Percentiles rank a stretch among this genome's conserved stretches.
Conservation (phyloP, 2,113 vertebrate genomes). For the Butorides virescens region DNA sequence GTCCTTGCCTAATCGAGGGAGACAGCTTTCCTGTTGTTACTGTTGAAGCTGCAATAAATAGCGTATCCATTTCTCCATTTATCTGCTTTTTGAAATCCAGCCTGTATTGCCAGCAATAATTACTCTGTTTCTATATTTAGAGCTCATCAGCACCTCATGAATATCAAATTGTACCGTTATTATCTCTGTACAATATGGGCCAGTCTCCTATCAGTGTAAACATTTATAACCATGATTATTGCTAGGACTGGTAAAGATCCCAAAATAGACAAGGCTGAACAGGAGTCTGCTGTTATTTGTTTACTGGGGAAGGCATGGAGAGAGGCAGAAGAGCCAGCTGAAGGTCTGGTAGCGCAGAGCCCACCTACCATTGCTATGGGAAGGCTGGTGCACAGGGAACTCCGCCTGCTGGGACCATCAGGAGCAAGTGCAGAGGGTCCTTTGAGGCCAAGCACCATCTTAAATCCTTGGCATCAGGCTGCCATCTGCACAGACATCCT, state of each 20-base stretch:
- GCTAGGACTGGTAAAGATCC: conserved; percentile 18
- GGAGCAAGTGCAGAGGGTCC: not conserved
- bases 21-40: conserved; percentile 37
- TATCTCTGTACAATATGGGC: conserved; percentile 51
- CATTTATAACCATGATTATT: conserved; percentile 43
- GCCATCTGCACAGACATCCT: not conserved
- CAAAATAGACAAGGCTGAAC: conserved; percentile 38
- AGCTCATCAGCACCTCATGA: conserved; percentile 63
- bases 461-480: not conserved
- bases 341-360: not conserved
- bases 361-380: not conserved
- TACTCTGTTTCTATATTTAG: conserved; percentile 66
- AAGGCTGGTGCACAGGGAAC: not conserved
- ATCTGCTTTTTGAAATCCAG: conserved; percentile 60
- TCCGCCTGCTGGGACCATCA: not conserved
- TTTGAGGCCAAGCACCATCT: not conserved
- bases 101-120: conserved; percentile 52
- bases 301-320: not conserved
- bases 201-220: conserved; percentile 47
- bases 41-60: conserved; percentile 43
- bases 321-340: not conserved
- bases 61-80: conserved; percentile 59
- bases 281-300: conserved; percentile 14
- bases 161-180: conserved; percentile 64
- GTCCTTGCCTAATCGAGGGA: conserved; percentile 36